Evolutionary conservation across 2,797 vertebrate genomes (phyloP).

Genomic region (Amblyraja radiata): DNA sequence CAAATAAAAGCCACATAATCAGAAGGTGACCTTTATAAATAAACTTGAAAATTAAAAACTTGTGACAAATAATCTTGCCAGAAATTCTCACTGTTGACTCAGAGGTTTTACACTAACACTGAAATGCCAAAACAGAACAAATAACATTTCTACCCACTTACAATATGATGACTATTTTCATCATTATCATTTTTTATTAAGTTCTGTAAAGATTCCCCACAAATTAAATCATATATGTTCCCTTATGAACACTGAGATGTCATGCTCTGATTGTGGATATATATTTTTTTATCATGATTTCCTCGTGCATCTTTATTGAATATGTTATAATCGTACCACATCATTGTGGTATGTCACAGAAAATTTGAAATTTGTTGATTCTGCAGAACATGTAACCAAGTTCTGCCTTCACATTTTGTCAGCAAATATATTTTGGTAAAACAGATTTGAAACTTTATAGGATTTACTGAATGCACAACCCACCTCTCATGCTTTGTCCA

Average conservation of each 20-base stretch:
- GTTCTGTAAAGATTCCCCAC: too few species aligned
- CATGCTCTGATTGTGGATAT: neutral
- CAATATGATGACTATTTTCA: neutral
- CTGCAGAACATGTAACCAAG: neutral
- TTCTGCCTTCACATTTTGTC: neutral
- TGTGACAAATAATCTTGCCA: neutral
- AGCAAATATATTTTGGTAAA: neutral
- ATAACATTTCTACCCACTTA: neutral
- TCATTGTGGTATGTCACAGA: neutral
- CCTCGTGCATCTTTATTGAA: slow-evolving; percentile 1
- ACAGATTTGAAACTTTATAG: neutral
- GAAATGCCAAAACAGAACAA: neutral
- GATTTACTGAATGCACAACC: neutral
- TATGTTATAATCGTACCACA: neutral
- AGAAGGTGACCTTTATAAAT: slow-evolving; percentile 15
- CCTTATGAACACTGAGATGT: neutral
- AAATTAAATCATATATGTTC: neutral
- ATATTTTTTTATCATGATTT: neutral
- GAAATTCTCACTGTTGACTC: neutral
- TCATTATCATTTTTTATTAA: neutral
- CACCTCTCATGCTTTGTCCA: neutral
- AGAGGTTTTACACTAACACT: neutral
- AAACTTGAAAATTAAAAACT: neutral
- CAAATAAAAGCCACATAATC: neutral
- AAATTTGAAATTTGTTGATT: neutral